These are phyloP conservation scores for Gymnobelideus leadbeateri DNA, from an alignment of 2,113 vertebrate genomes.

Conservation along the genomic window DNA sequence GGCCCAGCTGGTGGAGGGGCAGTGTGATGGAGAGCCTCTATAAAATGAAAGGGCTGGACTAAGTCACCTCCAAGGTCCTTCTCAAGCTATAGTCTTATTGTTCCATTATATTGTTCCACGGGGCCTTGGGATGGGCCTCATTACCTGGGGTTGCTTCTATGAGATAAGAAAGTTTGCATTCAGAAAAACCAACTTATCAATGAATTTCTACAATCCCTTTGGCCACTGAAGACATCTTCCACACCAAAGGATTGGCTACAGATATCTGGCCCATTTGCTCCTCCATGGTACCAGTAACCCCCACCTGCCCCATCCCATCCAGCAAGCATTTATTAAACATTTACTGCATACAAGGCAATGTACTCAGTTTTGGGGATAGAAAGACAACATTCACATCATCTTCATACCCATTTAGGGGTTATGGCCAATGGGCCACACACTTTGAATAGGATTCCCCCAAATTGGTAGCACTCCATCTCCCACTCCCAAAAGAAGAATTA, in stretches of 20 bases:
- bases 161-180: neutral
- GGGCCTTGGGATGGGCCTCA: too few species aligned
- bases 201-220: neutral
- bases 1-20: neutral
- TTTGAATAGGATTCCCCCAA: neutral
- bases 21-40: neutral
- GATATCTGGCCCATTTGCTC: neutral
- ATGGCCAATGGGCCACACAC: neutral
- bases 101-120: neutral
- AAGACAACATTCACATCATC: neutral
- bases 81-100: neutral
- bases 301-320: neutral
- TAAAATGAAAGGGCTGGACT: neutral
- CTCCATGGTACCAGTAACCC: neutral
- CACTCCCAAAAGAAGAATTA: neutral
- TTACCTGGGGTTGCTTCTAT: too few species aligned
- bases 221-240: neutral
- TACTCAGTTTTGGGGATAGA: neutral
- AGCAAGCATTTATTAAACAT: neutral
- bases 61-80: neutral
- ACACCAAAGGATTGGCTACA: neutral
- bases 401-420: neutral
- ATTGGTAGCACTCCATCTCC: neutral
- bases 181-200: neutral
- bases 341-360: neutral